These are phyloP conservation scores for Sphenodon punctatus DNA, from an alignment of 2,797 vertebrate species.

Conservation along the genomic window DNA sequence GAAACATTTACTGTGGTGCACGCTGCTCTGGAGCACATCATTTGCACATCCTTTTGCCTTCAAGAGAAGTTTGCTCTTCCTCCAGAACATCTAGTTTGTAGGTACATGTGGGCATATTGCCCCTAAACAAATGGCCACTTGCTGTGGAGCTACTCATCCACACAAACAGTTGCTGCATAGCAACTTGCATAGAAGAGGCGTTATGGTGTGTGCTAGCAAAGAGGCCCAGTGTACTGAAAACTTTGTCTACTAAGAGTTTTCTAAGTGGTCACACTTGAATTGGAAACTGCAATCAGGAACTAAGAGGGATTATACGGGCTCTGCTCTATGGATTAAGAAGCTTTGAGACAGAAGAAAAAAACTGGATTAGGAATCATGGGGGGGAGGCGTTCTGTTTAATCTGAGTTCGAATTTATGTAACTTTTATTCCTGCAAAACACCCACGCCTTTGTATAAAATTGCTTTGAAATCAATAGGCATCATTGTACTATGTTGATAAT, in stretches of 20 bases:
- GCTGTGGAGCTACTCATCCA: background rate
- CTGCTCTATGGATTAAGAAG: conserved; percentile 20
- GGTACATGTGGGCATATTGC: background rate
- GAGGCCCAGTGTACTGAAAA: too few species aligned
- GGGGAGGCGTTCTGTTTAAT: too few species aligned
- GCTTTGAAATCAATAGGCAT: background rate
- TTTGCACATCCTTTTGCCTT: too few species aligned
- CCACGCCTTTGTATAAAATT: background rate
- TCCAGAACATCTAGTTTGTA: background rate
- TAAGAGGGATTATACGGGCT: background rate
- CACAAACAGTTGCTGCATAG: too few species aligned
- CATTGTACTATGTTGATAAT: background rate
- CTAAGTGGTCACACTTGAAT: background rate
- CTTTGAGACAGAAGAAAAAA: conserved; percentile 6
- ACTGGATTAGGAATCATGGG: conserved; percentile 8
- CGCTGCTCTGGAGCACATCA: too few species aligned
- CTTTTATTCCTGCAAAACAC: background rate
- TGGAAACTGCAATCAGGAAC: background rate
- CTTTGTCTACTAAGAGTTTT: background rate
- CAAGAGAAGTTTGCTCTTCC: too few species aligned
- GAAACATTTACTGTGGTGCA: too few species aligned
- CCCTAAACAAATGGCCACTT: background rate
- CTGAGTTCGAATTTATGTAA: background rate
- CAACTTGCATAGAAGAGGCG: background rate
- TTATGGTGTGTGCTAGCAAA: background rate